phyloP scores from a whole-genome alignment of 2,113 vertebrate genomes.

The Saimiri boliviensis region DNA sequence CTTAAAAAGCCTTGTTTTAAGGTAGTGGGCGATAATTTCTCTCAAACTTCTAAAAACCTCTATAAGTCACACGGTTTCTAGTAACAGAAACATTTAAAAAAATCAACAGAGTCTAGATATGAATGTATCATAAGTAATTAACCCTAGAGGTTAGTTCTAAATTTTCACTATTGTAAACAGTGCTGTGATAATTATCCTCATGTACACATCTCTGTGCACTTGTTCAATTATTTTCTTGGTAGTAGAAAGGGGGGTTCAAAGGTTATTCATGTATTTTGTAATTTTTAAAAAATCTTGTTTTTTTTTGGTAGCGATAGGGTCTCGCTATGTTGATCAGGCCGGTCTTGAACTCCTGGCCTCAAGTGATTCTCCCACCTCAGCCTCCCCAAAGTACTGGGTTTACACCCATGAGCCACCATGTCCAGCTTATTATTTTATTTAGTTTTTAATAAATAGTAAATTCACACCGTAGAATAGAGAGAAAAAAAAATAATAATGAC shows the following conservation, averaged over 20 bases:
- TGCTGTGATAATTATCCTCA: not conserved
- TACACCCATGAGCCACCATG: too few species aligned
- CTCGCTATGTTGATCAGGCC: too few species aligned
- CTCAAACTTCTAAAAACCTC: constrained; percentile 25
- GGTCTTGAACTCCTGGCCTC: too few species aligned
- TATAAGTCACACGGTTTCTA: constrained; percentile 26
- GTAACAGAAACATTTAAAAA: not conserved
- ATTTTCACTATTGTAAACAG: constrained; percentile 2
- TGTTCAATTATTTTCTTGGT: not conserved
- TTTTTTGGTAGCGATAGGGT: too few species aligned
- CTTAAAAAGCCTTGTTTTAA: not conserved
- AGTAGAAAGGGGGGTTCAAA: not conserved
- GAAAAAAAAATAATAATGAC: not conserved
- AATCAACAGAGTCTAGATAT: not conserved
- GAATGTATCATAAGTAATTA: not conserved
- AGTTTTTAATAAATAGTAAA: not conserved
- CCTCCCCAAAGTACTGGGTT: too few species aligned
- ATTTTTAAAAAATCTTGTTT: not conserved
- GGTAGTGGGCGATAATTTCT: not conserved
- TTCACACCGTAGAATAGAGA: not conserved
- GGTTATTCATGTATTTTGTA: not conserved
- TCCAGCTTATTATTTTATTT: not conserved
- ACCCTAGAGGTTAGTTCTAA: not conserved
- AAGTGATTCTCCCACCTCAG: too few species aligned
- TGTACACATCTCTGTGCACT: not conserved